These are phyloP conservation scores for Caenorhabditis macrosperma DNA, from an alignment of 2,888 invertebrate genomes.

Conservation along the genomic window DNA sequence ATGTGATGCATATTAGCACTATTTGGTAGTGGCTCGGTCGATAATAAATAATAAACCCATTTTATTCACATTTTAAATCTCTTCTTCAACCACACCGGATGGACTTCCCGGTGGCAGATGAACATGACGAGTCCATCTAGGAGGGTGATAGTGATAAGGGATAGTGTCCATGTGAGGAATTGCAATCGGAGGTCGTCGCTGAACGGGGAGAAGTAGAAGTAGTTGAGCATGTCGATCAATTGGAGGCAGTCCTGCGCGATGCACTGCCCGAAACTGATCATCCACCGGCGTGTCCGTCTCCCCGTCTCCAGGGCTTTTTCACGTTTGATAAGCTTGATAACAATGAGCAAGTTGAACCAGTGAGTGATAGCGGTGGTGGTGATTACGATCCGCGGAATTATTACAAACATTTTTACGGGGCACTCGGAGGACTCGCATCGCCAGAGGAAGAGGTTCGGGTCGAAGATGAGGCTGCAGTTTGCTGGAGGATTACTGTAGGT, in stretches of 20 bases:
- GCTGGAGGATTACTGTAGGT: background rate
- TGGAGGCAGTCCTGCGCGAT: background rate
- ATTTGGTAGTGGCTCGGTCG: no score
- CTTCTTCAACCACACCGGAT: background rate
- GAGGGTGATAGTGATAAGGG: background rate
- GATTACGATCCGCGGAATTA: background rate
- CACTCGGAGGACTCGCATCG: background rate
- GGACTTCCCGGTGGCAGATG: background rate
- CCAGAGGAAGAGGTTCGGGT: background rate
- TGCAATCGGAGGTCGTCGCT: background rate
- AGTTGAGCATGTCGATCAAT: background rate
- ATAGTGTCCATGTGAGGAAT: background rate
- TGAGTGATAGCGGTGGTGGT: background rate
- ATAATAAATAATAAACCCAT: no score
- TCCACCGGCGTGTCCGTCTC: no score
- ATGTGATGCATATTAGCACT: no score
- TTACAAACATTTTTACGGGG: background rate
- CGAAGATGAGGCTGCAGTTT: background rate
- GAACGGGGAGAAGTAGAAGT: background rate
- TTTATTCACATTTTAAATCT: no score
- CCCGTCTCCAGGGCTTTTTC: no score
- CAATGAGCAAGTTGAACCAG: background rate
- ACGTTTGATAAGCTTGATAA: no score
- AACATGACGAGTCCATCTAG: background rate
- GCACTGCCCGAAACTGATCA: no score